Base-by-base conservation (phyloP, 2,888 invertebrate species). In the Drosophila mayaguana region DNA sequence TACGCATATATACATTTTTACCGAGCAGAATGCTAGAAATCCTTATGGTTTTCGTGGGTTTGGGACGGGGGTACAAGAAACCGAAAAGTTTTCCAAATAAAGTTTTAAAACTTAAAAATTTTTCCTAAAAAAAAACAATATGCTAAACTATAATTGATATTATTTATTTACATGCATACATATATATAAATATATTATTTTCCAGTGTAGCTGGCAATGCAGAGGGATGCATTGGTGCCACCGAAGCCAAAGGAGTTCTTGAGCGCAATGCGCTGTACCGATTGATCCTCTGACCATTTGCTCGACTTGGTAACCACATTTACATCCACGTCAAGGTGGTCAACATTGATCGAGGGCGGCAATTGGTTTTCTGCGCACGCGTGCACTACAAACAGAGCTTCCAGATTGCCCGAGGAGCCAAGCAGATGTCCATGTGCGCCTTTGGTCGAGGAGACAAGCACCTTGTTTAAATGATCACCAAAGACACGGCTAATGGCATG, bases 181-280 rank as follows among this genome's bases (percentile, higher is more conserved):
- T 4, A 14, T 43, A 18, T 20, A 32, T 57, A 32, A 16, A 34
- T 32, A 54, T 34, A 67, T 59, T 68, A 69, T 18, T 77, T 73
- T 73, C 50, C 77, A 4, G 46, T 59, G 72, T 81, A 93, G 69
- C 85, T 92, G 61, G 94, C 93, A 83, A 95, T 94, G 93, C 97
- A 97, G 45, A 98, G 93, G 65, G 96, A 96, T 28, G 98, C 98
- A 94, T 99, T 99, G 4, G 99, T 99, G 48, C 99, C 99, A 63
- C 99, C 99, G 94, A 99, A 99, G 7, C 99, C 99, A 94, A 99
- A 99, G 1, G 99, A 98, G 93, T 99, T 99, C 92, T 98, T 98
- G 57, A 99, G 92, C 18, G 98, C 98, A 83, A 98, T 94, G 89
- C 96, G 94, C 84, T 93, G 94, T 1, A 50, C 0, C 18, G 34